These are phyloP conservation scores for Amphiprion clarkii DNA, from an alignment of 2,797 vertebrate species.

Conservation along the genomic window DNA sequence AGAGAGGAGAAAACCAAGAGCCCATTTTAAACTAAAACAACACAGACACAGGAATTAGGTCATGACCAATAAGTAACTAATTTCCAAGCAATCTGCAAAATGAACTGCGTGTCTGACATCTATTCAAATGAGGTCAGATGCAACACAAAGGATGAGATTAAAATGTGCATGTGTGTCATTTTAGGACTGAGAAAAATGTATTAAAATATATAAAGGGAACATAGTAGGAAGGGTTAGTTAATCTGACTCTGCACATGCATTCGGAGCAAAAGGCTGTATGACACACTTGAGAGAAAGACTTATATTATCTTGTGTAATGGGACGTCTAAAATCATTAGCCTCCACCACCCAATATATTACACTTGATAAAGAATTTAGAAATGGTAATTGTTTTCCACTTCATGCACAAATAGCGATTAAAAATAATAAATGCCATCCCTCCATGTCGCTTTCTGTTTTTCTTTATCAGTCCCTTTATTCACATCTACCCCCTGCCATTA, in stretches of 20 bases:
- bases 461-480: conserved; percentile 69
- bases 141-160: conserved; percentile 50
- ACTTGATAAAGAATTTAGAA: conserved; percentile 79
- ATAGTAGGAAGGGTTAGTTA: conserved; percentile 37
- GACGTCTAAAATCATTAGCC: conserved; percentile 78
- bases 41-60: conserved; percentile 55
- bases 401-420: conserved; percentile 76
- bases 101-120: conserved; percentile 55
- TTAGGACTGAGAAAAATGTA: conserved; percentile 16
- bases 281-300: conserved; percentile 69
- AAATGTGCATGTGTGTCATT: conserved; percentile 40
- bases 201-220: conserved; percentile 7
- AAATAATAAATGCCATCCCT: conserved; percentile 79
- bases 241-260: conserved; percentile 51
- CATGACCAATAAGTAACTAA: conserved; percentile 51
- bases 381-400: conserved; percentile 80
- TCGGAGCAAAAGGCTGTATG: conserved; percentile 43
- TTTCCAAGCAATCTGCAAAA: conserved; percentile 63
- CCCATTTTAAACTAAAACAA: conserved; percentile 49
- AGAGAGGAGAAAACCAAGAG: conserved; percentile 23
- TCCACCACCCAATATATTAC: conserved; percentile 72
- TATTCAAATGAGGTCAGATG: conserved; percentile 64
- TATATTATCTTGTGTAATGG: conserved; percentile 78
- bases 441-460: conserved; percentile 71
- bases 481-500: conserved; percentile 54